These are phyloP conservation scores for Eulithis testata DNA, from an alignment of 2,888 invertebrate genomes.

Conservation along the genomic window DNA sequence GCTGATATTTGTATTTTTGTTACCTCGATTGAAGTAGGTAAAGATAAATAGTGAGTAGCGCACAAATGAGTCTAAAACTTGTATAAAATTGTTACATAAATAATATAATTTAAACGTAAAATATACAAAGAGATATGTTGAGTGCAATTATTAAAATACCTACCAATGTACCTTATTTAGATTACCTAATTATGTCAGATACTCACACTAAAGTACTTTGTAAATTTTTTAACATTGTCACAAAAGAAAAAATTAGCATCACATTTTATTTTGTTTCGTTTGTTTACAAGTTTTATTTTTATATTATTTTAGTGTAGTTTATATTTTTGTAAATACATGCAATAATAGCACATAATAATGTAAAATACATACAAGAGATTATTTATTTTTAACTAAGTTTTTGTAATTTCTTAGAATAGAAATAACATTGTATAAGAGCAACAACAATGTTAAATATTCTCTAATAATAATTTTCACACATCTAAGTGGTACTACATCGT, in stretches of 20 bases:
- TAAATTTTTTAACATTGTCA: too few relatives aligned
- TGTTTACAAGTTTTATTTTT: conserved; percentile 15
- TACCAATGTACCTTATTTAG: neutral
- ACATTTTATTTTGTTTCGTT: conserved; percentile 1
- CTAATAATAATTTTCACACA: too few relatives aligned
- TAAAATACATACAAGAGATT: conserved; percentile 30
- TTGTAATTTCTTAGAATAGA: conserved; percentile 1
- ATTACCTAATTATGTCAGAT: neutral
- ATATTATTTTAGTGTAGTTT: conserved; percentile 4
- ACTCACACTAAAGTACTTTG: neutral
- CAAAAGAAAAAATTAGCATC: neutral
- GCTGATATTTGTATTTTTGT: neutral
- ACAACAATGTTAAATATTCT: conserved; percentile 2
- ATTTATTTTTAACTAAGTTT: conserved; percentile 38
- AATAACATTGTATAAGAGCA: conserved; percentile 2
- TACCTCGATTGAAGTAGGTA: too few relatives aligned
- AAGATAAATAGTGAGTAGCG: too few relatives aligned
- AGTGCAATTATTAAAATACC: conserved; percentile 8
- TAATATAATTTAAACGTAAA: neutral
- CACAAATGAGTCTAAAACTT: neutral
- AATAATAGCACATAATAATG: conserved; percentile 38
- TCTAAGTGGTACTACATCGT: too few relatives aligned
- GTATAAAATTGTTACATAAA: conserved; percentile 2
- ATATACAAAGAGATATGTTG: conserved; percentile 1
- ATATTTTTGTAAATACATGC: conserved; percentile 32